Evolutionary conservation across 2,113 vertebrate species (phyloP), one percentile per base, ranked within the genome.

Genomic region (Amia ocellicauda): DNA sequence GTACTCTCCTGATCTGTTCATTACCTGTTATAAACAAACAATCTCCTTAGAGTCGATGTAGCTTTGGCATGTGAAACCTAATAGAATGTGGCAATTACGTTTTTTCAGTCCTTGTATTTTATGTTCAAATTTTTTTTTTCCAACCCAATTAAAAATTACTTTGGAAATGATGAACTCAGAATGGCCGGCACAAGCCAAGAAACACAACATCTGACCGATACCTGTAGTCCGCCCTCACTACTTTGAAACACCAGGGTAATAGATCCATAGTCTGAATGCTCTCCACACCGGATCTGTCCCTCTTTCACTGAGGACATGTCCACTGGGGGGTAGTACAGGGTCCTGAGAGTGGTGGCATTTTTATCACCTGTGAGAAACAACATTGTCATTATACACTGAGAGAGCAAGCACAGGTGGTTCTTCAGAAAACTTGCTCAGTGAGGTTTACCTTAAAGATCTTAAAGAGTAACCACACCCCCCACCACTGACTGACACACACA

Each of bases 261-360:
- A 77, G 66, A 87, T 10, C 87, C 88, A 2, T 86, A 90, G 72
- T 91, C 87, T 0, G 85, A 84, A 67, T 91, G 88, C 41, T 89
- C 86, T 9, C 84, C 87, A 69, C 88, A 91, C 10, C 84, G 70
- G 53, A 89, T 3, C 76, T 90, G 89, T 2, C 67, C 69, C n/a
- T 78, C 74, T 68, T 86, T 83, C 2, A 66, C 74, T 2, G 9
- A 10, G 26, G 61, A 69, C 5, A 49, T 2, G 23, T 70, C 64
- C 17, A 89, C 72, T 0, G 82, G 68, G 2, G 83, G 84, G 58
- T 90, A 89, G 71, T 80, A 87, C 23, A 88, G 78, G 3, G 79
- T 17, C n/a, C 88, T 78, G 43, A 91, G 55, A 0, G 85, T 87
- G 0, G 64, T 78, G 26, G 11, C 19, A 31, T 88, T 91, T 50